Percentiles rank a stretch among this genome's conserved stretches.
phyloP scores from a whole-genome alignment of 1,140 invertebrate genomes.

The Drosophila grimshawi region DNA sequence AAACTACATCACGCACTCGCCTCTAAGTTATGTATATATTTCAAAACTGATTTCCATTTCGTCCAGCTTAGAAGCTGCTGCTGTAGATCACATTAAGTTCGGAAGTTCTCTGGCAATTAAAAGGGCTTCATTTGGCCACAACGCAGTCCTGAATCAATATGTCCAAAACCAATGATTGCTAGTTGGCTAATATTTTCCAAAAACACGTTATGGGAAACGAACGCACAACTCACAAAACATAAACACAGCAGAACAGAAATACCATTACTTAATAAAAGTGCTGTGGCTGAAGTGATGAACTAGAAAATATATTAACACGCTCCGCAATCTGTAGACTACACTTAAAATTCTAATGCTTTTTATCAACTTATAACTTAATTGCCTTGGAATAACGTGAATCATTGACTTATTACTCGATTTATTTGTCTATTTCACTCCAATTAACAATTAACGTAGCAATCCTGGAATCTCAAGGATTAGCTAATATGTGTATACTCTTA shows the following conservation, averaged over 20 bases:
- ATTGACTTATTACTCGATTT: background rate
- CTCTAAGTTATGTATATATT: slow-evolving; percentile 10
- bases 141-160: slow-evolving; percentile 1
- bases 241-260: background rate
- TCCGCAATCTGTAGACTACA: background rate
- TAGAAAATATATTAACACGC: background rate
- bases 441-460: too few relatives aligned
- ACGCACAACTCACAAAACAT: background rate
- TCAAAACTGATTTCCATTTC: slow-evolving; percentile 24
- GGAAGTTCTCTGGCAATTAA: background rate
- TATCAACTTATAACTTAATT: too few relatives aligned
- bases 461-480: background rate
- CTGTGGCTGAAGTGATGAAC: background rate
- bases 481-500: slow-evolving; percentile 1
- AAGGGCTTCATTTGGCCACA: background rate
- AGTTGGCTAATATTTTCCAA: slow-evolving; percentile 16
- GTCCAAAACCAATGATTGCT: slow-evolving; percentile 9
- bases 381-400: too few relatives aligned
- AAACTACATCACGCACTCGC: slow-evolving; percentile 48
- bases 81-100: background rate
- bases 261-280: background rate
- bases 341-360: too few relatives aligned
- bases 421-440: too few relatives aligned
- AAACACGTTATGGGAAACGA: background rate
- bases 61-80: background rate